Evolutionary conservation across 2,888 invertebrate species (phyloP), one percentile per base, ranked within the genome.

Genomic region (Leucoma salicis): DNA sequence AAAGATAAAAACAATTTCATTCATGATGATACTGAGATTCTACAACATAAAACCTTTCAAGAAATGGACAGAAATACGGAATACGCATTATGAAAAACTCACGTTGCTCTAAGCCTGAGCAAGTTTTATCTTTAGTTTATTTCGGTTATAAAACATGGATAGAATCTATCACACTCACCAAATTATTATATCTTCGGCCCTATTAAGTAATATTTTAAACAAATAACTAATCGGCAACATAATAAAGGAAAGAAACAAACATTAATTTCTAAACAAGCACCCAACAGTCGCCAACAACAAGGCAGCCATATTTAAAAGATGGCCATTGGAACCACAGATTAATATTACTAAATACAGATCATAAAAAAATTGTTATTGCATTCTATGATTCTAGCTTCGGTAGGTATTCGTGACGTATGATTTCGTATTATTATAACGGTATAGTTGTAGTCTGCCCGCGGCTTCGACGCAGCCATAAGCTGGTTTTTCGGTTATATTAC

Each of bases 281-380:
- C 77, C 80, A 80, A 79, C 83, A 85, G 75, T 86, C 82, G 74
- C 86, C 79, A 89, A 84, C 85, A 88, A 89, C 88, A 90, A 82
- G 84, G 81, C 80, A 82, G 87, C 88, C 88, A 89, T 89, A 71
- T 87, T 84, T 69, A 60, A 63, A 77, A 81, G 70, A 83, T 82
- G 82, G 82, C 80, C 21, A 3, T n/a, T n/a, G n/a, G n/a, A n/a
- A n/a, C n/a, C n/a, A n/a, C n/a, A n/a, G n/a, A n/a, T n/a, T n/a
- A n/a, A n/a, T n/a, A n/a, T n/a, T n/a, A n/a, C n/a, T n/a, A n/a
- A n/a, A n/a, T n/a, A n/a, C n/a, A n/a, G n/a, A n/a, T n/a, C n/a
- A n/a, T n/a, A n/a, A n/a, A n/a, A n/a, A n/a, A n/a, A n/a, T n/a
- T n/a, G n/a, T n/a, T n/a, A n/a, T n/a, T n/a, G n/a, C n/a, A n/a